A percentile compares a stretch with the other conserved stretches of the same genome.
Conservation (phyloP, 2,888 invertebrate genomes). For the Ennomos erosarius region DNA sequence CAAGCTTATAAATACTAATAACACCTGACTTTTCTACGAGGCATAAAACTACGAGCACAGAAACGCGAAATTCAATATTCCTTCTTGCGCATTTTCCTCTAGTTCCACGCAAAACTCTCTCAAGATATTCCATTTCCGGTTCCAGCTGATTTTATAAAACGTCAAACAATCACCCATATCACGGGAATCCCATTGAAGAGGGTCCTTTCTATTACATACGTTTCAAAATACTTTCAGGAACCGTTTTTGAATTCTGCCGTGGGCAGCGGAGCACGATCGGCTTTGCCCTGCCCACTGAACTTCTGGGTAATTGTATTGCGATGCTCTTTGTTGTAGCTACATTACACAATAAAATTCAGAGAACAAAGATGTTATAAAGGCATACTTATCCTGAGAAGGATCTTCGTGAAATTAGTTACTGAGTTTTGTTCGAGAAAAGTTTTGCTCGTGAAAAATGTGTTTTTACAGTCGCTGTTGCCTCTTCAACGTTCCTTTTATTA, state of each 20-base stretch:
- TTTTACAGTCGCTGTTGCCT: background rate
- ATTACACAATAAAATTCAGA: conserved; percentile 37
- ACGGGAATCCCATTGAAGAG: conserved; percentile 50
- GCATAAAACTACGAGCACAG: conserved; percentile 11
- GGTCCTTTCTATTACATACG: conserved; percentile 39
- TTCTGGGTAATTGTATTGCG: conserved; percentile 35
- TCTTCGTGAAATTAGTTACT: conserved; percentile 43
- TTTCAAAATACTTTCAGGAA: conserved; percentile 33
- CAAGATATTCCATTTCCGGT: conserved; percentile 25
- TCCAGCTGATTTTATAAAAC: conserved; percentile 51
- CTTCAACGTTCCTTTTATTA: background rate
- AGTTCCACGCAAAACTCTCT: conserved; percentile 4
- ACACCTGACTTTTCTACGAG: background rate
- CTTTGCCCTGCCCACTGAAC: conserved; percentile 35
- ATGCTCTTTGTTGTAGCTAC: conserved; percentile 34
- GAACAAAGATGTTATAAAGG: conserved; percentile 40
- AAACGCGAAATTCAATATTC: conserved; percentile 21
- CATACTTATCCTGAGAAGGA: conserved; percentile 28
- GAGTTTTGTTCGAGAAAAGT: conserved; percentile 38
- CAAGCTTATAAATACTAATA: background rate
- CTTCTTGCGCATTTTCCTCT: conserved; percentile 7
- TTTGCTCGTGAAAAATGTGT: conserved; percentile 23
- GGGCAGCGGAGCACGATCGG: conserved; percentile 28
- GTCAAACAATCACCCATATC: conserved; percentile 50
- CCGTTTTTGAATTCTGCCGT: conserved; percentile 42